Conservation (phyloP, 2,797 vertebrate species). For the Garrulus glandarius region DNA sequence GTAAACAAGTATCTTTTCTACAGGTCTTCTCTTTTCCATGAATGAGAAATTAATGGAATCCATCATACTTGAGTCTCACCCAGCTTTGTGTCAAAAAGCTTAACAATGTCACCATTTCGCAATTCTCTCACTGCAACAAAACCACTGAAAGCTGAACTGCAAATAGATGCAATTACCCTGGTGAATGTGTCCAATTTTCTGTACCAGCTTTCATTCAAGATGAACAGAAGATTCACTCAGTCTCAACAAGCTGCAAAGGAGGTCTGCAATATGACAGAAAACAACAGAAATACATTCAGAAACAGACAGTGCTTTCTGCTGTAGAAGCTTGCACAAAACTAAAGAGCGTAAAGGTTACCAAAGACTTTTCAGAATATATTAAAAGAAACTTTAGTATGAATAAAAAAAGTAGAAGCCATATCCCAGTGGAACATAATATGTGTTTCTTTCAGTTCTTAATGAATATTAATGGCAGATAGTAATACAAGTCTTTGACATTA, state of each 20-base stretch:
- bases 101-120: not conserved
- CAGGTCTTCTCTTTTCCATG: not conserved
- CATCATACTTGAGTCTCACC: not conserved
- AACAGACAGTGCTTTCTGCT: not conserved
- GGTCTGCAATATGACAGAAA: not conserved
- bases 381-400: constrained; percentile 8
- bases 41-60: not conserved
- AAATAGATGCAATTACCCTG: constrained; percentile 27
- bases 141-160: constrained; percentile 15
- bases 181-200: constrained; percentile 28
- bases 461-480: constrained; percentile 9
- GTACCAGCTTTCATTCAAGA: constrained; percentile 4
- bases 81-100: not conserved
- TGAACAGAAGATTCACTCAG: constrained; percentile 24
- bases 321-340: not conserved
- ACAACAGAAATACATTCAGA: constrained; percentile 8
- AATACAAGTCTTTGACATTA: not conserved
- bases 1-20: not conserved
- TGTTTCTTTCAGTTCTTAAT: not conserved
- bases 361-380: constrained; percentile 33
- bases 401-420: not conserved
- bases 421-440: not conserved
- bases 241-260: constrained; percentile 24
- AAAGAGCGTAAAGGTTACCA: not conserved
- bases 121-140: constrained; percentile 1